phyloP scores from a whole-genome alignment of 2,797 vertebrate genomes.

The Acanthornis magna region DNA sequence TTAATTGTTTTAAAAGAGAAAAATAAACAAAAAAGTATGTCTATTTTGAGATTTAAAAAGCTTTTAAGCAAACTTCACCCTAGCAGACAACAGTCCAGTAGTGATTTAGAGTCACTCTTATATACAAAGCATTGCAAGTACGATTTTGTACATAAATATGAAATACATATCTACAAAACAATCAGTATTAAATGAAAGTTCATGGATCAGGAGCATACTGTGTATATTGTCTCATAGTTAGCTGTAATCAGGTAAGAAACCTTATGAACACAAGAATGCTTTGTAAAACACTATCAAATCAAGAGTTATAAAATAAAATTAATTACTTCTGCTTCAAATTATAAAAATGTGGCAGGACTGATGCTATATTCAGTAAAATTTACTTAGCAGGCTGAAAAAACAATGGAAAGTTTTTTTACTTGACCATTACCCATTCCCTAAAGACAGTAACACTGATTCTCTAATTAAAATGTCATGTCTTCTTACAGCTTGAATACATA shows the following conservation, averaged over 20 bases:
- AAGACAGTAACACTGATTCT: neutral
- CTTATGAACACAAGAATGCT: neutral
- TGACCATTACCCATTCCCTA: neutral
- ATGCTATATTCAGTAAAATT: neutral
- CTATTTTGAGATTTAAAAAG: neutral
- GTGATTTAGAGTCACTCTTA: neutral
- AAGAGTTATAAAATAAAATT: neutral
- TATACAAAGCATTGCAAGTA: neutral
- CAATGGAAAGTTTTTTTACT: neutral
- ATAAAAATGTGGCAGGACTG: neutral
- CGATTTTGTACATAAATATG: neutral
- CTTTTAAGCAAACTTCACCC: neutral
- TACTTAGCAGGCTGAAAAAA: neutral
- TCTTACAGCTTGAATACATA: neutral
- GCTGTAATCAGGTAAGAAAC: neutral
- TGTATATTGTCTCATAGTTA: neutral
- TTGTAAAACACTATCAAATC: neutral
- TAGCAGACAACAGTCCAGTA: neutral
- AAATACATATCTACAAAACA: neutral
- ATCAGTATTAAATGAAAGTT: neutral
- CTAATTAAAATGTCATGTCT: neutral
- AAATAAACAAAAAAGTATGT: neutral
- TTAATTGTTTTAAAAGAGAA: neutral
- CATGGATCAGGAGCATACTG: neutral
- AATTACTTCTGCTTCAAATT: neutral